Evolutionary conservation across 2,113 vertebrate species (phyloP).

Genomic region (Myrmecobius fasciatus): DNA sequence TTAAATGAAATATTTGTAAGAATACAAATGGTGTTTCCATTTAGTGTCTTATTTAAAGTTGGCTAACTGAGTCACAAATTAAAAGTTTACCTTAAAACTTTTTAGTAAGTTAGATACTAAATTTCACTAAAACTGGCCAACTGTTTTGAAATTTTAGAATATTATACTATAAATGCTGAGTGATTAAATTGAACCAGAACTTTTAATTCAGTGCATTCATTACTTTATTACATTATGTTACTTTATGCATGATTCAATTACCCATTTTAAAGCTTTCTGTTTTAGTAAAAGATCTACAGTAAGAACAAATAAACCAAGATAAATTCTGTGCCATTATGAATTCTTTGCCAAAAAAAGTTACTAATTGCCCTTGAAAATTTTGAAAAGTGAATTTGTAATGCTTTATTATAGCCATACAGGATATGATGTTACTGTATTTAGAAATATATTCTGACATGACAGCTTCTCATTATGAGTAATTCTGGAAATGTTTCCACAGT

Average conservation of each 20-base stretch:
- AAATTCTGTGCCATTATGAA: background rate
- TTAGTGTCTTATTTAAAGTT: slow-evolving; percentile 3
- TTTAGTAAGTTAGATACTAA: background rate
- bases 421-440: slow-evolving; percentile 7
- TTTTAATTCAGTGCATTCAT: background rate
- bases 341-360: slow-evolving; percentile 24
- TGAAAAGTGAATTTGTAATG: slow-evolving; percentile 13
- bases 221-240: background rate
- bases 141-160: slow-evolving; percentile 4
- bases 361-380: slow-evolving; percentile 24
- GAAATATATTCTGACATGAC: background rate
- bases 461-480: slow-evolving; percentile 30
- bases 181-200: slow-evolving; percentile 17
- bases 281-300: background rate
- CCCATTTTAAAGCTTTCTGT: background rate
- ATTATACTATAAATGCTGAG: background rate
- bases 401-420: background rate
- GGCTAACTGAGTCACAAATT: background rate
- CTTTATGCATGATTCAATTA: background rate
- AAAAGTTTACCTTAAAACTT: slow-evolving; percentile 6
- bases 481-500: slow-evolving; percentile 31
- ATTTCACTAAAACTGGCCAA: background rate
- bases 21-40: background rate
- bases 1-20: slow-evolving; percentile 24
- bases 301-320: background rate